phyloP scores from a whole-genome alignment of 2,888 invertebrate species.

The Megalurothrips usitatus region DNA sequence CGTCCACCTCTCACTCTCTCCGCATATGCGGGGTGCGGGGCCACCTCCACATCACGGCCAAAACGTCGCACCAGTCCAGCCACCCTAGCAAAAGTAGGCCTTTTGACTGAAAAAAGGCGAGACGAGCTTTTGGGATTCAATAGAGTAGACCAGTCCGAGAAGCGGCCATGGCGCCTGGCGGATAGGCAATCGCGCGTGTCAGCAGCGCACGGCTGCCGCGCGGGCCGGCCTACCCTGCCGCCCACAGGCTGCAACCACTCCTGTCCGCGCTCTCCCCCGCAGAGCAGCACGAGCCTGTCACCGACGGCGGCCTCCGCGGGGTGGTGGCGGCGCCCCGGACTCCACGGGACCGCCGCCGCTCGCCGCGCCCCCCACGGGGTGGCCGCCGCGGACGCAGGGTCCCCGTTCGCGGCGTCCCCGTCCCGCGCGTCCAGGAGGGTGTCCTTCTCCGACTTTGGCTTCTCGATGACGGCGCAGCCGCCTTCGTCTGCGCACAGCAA shows the following conservation, averaged over 20 bases:
- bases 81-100: no score
- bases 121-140: no score
- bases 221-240: no score
- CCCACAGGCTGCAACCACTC: not conserved
- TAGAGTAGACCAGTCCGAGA: no score
- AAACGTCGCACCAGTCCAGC: no score
- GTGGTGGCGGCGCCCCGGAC: not conserved
- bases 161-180: no score
- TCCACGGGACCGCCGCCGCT: not conserved
- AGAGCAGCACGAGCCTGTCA: not conserved
- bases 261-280: not conserved
- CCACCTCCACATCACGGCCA: no score
- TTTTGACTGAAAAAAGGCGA: no score
- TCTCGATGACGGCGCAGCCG: conserved; percentile 7
- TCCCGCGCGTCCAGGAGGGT: conserved; percentile 2
- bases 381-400: not conserved
- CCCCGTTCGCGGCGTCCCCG: not conserved
- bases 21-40: not conserved
- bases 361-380: no score
- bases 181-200: no score
- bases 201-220: no score
- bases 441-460: conserved; percentile 12
- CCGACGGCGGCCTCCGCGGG: not conserved
- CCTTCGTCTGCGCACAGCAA: not conserved
- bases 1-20: not conserved